Evolutionary conservation across 2,113 vertebrate species (phyloP).

Genomic region (Dromaius novaehollandiae): DNA sequence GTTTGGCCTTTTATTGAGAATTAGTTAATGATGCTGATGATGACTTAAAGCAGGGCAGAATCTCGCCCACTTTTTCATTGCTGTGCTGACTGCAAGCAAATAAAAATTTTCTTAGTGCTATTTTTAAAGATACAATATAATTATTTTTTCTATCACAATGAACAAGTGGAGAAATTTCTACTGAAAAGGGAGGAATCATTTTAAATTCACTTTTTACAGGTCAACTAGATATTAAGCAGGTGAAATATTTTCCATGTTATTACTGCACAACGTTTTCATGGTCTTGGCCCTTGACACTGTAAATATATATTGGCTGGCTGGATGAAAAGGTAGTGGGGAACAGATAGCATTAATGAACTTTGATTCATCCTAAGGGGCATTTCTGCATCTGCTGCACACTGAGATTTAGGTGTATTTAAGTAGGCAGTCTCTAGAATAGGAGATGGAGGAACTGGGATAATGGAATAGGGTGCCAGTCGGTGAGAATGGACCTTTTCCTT

Average conservation of each 20-base stretch:
- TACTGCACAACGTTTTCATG: neutral
- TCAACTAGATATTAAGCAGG: neutral
- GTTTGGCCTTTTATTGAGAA: neutral
- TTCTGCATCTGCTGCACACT: neutral
- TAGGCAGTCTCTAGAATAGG: neutral
- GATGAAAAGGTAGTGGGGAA: neutral
- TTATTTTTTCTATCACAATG: neutral
- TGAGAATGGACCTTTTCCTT: neutral
- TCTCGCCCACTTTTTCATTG: neutral
- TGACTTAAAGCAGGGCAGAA: neutral
- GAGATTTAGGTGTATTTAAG: neutral
- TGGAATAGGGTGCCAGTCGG: neutral
- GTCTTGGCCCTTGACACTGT: neutral
- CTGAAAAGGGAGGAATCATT: neutral
- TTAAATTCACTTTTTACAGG: neutral
- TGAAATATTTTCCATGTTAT: neutral
- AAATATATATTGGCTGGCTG: neutral
- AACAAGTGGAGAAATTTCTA: neutral
- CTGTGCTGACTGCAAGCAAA: neutral
- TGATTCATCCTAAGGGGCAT: neutral
- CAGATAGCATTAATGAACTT: neutral
- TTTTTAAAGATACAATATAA: neutral
- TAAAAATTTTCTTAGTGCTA: neutral
- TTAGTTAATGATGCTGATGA: neutral
- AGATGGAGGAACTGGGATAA: neutral